These are phyloP conservation scores for Odontomachus brunneus DNA, from an alignment of 1,140 invertebrate genomes.

Conservation along the genomic window DNA sequence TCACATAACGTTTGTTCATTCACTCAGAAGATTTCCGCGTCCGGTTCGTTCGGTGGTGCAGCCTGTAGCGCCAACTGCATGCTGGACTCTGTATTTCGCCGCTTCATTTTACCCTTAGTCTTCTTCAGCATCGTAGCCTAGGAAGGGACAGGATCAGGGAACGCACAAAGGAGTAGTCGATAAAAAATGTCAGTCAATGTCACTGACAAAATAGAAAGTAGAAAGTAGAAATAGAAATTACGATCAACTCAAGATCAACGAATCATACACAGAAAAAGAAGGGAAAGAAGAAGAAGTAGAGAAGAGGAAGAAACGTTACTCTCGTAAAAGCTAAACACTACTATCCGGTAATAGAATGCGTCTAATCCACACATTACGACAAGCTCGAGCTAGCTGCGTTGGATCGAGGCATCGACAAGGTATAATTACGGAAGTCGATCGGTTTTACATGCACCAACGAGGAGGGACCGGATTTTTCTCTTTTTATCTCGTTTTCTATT, in stretches of 20 bases:
- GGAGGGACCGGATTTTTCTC: constrained; percentile 23
- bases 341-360: constrained; percentile 48
- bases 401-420: constrained; percentile 63
- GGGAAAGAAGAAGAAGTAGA: constrained; percentile 11
- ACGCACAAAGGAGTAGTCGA: constrained; percentile 79
- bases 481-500: not conserved
- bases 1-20: constrained; percentile 39
- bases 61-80: constrained; percentile 88
- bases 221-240: constrained; percentile 53
- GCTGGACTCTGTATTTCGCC: constrained; percentile 95
- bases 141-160: constrained; percentile 85
- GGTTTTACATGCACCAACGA: constrained; percentile 66
- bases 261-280: constrained; percentile 51
- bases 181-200: constrained; percentile 67
- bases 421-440: constrained; percentile 57
- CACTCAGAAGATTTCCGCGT: constrained; percentile 75
- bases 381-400: constrained; percentile 74
- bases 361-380: constrained; percentile 66
- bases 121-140: constrained; percentile 96
- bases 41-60: constrained; percentile 83
- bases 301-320: constrained; percentile 33
- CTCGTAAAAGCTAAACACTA: constrained; percentile 51
- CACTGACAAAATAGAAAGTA: constrained; percentile 56
- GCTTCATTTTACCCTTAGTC: constrained; percentile 97
- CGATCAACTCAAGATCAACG: constrained; percentile 45